A percentile compares a stretch with the other conserved stretches of the same genome.
Evolutionary conservation across 2,888 invertebrate species (phyloP).

Genomic region (Anorthoa munda): DNA sequence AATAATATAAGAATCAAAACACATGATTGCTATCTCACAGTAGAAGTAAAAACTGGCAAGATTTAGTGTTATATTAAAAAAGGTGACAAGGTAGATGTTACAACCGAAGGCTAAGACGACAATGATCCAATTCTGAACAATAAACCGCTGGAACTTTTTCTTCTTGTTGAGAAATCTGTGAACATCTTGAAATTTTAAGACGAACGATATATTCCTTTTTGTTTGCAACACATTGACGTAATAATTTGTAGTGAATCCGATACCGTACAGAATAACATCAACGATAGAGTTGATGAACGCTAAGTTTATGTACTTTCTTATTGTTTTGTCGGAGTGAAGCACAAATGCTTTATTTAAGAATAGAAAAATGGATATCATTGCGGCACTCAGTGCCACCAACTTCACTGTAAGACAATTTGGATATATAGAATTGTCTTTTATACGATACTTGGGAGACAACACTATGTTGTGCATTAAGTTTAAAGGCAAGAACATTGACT

Average conservation of each 20-base stretch:
- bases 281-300: slow-evolving; percentile 4
- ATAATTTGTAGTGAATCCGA: slow-evolving; percentile 32
- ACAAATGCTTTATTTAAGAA: slow-evolving; percentile 5
- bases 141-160: not conserved
- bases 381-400: slow-evolving; percentile 1
- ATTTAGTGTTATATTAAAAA: not conserved
- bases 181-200: slow-evolving; percentile 27
- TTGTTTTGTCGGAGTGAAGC: slow-evolving; percentile 4
- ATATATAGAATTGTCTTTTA: slow-evolving; percentile 10
- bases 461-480: slow-evolving; percentile 19
- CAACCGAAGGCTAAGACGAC: not conserved
- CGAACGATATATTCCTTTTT: slow-evolving; percentile 6
- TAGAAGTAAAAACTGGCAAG: slow-evolving; percentile 13
- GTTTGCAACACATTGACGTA: slow-evolving; percentile 20
- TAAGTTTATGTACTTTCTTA: slow-evolving; percentile 3
- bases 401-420: slow-evolving; percentile 1
- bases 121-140: slow-evolving; percentile 13
- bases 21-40: not conserved
- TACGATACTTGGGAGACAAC: slow-evolving; percentile 14
- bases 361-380: not conserved
- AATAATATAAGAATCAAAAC: slow-evolving; percentile 29
- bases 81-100: slow-evolving; percentile 16
- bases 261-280: slow-evolving; percentile 10
- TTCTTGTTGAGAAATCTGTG: slow-evolving; percentile 19
- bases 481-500: slow-evolving; percentile 26